Base-by-base conservation (phyloP, 2,113 vertebrate species). In the Spilogale gracilis region DNA sequence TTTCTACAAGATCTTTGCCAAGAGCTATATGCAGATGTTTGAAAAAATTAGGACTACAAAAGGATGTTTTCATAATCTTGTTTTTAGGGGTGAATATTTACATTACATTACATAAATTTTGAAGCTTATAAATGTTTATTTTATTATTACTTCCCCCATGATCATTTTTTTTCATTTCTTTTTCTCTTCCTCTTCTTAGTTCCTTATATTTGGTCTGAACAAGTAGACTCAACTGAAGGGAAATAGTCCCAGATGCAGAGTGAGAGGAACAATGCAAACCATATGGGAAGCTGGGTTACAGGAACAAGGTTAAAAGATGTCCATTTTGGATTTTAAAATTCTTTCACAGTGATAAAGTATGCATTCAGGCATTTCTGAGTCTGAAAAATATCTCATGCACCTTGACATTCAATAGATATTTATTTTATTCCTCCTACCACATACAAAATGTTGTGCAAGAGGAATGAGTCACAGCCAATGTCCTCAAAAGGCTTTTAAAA, bases 341-440 rank as follows among this genome's bases (percentile, higher is more conserved):
- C 48, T 61, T 60, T 16, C 14, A 67, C n/a, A 11, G 52, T 79
- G 48, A 32, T 56, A 25, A 92, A 73, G 3, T 79, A 17, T 58
- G n/a, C 27, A 10, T 20, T 45, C 23, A 52, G 67, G 48, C 65
- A 91, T 6, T 63, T 65, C 45, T 32, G 38, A 61, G 32, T 93
- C 81, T 97, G 85, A 91, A 96, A 97, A 81, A 6, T n/a, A 61
- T 65, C 71, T 91, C 27, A 56, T 60, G 23, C 17, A 91, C 71
- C n/a, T 98, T 80, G 89, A 61, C 54, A 78, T 63, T 95, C 81
- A 95, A 30, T 27, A 50, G 76, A 82, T 91, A 61, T 93, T 94
- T 94, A 73, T 95, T 89, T 9, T 17, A 79, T 79, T 95, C 43
- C 50, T 91, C 20, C 54, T 43, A 73, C 78, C 32, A 83, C 43